These are phyloP conservation scores for Rotaria magnacalcarata DNA, from an alignment of 2,888 invertebrate species.

Conservation along the genomic window DNA sequence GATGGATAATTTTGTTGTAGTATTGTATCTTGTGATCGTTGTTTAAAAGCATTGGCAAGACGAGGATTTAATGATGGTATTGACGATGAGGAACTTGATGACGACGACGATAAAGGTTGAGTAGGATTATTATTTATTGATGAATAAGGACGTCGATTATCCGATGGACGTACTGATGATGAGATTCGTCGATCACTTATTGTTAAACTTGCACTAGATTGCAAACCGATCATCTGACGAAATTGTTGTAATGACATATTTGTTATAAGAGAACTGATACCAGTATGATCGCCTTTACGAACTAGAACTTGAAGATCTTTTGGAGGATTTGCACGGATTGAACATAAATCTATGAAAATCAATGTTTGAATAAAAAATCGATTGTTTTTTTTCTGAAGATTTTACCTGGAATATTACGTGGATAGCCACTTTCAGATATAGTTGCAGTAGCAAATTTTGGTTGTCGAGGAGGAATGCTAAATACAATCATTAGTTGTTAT, in stretches of 20 bases:
- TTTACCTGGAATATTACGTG: slow-evolving; percentile 31
- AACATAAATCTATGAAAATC: not conserved
- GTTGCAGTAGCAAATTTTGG: not conserved
- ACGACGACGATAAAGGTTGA: not conserved
- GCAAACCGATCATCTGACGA: slow-evolving; percentile 28
- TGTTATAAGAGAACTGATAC: not conserved
- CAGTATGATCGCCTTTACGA: slow-evolving; percentile 30
- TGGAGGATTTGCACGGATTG: not conserved
- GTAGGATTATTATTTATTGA: not conserved
- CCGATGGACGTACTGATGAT: not conserved
- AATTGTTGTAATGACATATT: slow-evolving; percentile 31
- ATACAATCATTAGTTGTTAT: not conserved
- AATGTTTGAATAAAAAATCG: not conserved
- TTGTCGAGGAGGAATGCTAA: not conserved
- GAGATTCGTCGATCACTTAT: not conserved
- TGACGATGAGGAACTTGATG: slow-evolving; percentile 2
- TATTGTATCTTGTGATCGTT: not conserved
- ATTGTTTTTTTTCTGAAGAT: not conserved
- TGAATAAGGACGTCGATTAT: slow-evolving; percentile 14
- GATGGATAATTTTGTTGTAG: not conserved
- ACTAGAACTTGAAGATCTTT: not conserved
- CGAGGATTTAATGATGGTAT: not conserved
- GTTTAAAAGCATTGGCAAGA: not conserved
- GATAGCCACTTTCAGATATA: slow-evolving; percentile 9
- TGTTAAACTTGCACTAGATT: not conserved